phyloP scores from a whole-genome alignment of 2,888 invertebrate species.

The Agrotis segetum region DNA sequence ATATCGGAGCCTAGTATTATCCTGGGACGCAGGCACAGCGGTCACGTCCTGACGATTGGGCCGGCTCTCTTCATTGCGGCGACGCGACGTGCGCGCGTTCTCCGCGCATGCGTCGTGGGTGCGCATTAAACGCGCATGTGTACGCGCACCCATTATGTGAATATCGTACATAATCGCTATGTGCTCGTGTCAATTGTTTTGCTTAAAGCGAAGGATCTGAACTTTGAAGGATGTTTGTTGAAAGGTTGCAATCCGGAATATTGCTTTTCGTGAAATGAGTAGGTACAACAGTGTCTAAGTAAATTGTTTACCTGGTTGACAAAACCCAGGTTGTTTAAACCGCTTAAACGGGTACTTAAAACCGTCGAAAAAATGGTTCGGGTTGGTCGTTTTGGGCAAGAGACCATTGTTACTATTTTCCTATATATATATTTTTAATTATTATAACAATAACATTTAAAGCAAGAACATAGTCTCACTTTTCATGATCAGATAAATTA shows the following conservation, averaged over 20 bases:
- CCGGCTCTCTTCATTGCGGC: constrained; percentile 78
- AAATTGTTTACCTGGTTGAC: too few species aligned
- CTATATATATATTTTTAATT: too few species aligned
- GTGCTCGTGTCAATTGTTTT: constrained; percentile 73
- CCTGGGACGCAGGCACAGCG: constrained; percentile 71
- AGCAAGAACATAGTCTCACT: too few species aligned
- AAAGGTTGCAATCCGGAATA: not conserved
- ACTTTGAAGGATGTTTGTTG: constrained; percentile 3
- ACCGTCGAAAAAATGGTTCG: too few species aligned
- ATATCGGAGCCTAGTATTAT: constrained; percentile 63
- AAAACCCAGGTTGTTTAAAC: too few species aligned
- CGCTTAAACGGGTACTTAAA: too few species aligned
- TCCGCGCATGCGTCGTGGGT: constrained; percentile 47
- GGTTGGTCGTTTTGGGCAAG: too few species aligned
- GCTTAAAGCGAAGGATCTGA: constrained; percentile 65
- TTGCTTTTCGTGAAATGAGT: too few species aligned
- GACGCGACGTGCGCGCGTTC: constrained; percentile 79
- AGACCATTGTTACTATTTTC: too few species aligned
- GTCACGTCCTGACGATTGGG: constrained; percentile 77
- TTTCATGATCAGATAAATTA: too few species aligned
- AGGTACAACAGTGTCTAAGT: too few species aligned
- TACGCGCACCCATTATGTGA: constrained; percentile 69
- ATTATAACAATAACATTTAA: too few species aligned
- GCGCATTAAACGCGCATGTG: constrained; percentile 73
- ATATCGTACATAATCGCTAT: constrained; percentile 71